Base-by-base conservation (phyloP, 2,797 vertebrate genomes). In the Scarus forsteni region DNA sequence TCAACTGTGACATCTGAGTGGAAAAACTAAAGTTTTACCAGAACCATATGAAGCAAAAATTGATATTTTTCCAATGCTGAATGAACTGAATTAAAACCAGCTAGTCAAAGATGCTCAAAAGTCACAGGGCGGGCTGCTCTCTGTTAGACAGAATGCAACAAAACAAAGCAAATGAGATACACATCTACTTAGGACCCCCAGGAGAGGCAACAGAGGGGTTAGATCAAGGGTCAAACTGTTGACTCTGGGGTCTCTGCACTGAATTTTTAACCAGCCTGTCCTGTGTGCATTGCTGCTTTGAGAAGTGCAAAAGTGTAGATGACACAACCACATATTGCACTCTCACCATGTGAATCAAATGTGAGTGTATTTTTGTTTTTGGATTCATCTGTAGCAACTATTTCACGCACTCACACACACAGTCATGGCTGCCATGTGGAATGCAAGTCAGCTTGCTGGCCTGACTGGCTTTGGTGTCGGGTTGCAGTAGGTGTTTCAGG, bases 401-500 rank as follows among this genome's bases (percentile, higher is more conserved):
- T 6, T 55, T 44, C 12, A 16, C 48, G 27, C 52, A 84, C 52
- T 81, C 61, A 75, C 75, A 81, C 74, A 84, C 80, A 67, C 52
- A 84, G 64, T 53, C 81, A 60, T 3, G 27, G 76, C 77, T 70
- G 82, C 78, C 51, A 19, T 75, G 80, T 60, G 89, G 85, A 85
- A 86, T 80, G 81, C 60, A 8, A 19, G 67, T 56, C 62, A 70
- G 56, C 73, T 8, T 52, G 79, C 66, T 54, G 60, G 70, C 66
- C 58, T n/a, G 59, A 67, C 18, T 8, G 52, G 66, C 68, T 3
- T 64, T 3, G 57, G 89, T 88, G 87, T 93, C 78, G 7, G 46
- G 88, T 93, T 90, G 81, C 89, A 87, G 82, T 34, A 66, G 89
- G 79, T 85, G 86, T 89, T 85, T 79, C 81, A 63, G 82, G 64